Evolutionary conservation across 2,113 vertebrate genomes (phyloP).

Genomic region (Microtus pennsylvanicus): DNA sequence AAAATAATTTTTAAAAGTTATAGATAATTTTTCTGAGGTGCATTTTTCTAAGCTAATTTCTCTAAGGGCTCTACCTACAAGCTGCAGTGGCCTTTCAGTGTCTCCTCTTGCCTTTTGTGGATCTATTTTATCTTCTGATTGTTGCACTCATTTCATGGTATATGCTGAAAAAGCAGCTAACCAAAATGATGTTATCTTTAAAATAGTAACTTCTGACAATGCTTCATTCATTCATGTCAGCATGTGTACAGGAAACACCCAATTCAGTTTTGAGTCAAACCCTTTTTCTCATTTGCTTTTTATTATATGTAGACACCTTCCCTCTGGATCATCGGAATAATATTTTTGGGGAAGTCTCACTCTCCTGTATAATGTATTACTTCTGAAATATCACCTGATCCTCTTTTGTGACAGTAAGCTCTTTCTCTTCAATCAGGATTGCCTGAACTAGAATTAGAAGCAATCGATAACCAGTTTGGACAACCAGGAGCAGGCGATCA

Average conservation of each 20-base stretch:
- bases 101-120: slow-evolving; percentile 19
- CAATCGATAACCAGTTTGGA: slow-evolving; percentile 86
- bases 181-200: slow-evolving; percentile 53
- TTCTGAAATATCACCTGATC: slow-evolving; percentile 43
- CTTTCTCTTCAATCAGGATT: slow-evolving; percentile 81
- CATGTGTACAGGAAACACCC: neutral
- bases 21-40: slow-evolving; percentile 20
- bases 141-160: neutral
- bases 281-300: slow-evolving; percentile 26
- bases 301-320: neutral
- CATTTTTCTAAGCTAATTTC: too few species aligned
- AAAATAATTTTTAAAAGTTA: neutral
- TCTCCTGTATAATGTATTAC: neutral
- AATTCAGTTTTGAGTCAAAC: slow-evolving; percentile 37
- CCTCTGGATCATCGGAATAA: neutral
- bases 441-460: slow-evolving; percentile 86
- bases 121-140: slow-evolving; percentile 39
- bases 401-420: slow-evolving; percentile 18
- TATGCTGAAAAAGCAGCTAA: slow-evolving; percentile 33
- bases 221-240: slow-evolving; percentile 12
- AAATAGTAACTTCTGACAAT: slow-evolving; percentile 33
- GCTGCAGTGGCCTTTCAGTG: neutral
- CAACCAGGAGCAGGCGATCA: slow-evolving; percentile 85
- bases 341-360: slow-evolving; percentile 43
- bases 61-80: neutral